These are phyloP conservation scores for Volucella inflata DNA, from an alignment of 2,888 invertebrate genomes.

Conservation along the genomic window DNA sequence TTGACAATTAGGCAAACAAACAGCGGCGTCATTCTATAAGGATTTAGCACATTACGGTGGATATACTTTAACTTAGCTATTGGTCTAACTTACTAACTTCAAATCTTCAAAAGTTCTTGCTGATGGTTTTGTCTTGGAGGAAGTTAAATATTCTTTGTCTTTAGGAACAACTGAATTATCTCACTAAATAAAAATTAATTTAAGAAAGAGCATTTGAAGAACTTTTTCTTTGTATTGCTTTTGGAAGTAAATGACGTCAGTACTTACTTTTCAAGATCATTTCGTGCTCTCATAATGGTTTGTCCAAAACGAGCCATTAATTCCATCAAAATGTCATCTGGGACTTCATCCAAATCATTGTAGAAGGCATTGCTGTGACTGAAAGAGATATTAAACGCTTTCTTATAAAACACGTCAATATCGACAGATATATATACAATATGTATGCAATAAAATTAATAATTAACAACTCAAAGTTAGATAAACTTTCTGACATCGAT, in stretches of 20 bases:
- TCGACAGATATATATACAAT: not conserved
- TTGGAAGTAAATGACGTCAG: not conserved
- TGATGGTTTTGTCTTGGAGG: no score
- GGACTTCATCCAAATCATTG: constrained; percentile 88
- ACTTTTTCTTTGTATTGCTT: not conserved
- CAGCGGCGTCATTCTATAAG: no score
- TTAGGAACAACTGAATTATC: no score
- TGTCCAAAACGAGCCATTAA: constrained; percentile 90
- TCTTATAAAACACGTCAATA: constrained; percentile 30
- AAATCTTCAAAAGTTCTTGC: no score
- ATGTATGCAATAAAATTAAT: constrained; percentile 27
- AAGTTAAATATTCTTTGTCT: no score
- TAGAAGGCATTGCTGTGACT: constrained; percentile 83
- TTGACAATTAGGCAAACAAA: no score
- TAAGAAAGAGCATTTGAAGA: no score
- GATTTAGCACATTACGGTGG: no score
- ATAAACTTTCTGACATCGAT: constrained; percentile 23
- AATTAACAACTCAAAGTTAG: constrained; percentile 46
- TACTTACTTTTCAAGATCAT: constrained; percentile 92
- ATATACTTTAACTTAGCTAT: no score
- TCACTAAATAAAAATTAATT: no score
- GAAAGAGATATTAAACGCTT: constrained; percentile 45
- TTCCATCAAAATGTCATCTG: constrained; percentile 90
- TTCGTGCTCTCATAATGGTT: constrained; percentile 90
- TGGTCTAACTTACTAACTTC: no score